Percentiles rank a stretch among this genome's conserved stretches.
Evolutionary conservation across 2,113 vertebrate genomes (phyloP).

Genomic region (Chiloscyllium plagiosum): DNA sequence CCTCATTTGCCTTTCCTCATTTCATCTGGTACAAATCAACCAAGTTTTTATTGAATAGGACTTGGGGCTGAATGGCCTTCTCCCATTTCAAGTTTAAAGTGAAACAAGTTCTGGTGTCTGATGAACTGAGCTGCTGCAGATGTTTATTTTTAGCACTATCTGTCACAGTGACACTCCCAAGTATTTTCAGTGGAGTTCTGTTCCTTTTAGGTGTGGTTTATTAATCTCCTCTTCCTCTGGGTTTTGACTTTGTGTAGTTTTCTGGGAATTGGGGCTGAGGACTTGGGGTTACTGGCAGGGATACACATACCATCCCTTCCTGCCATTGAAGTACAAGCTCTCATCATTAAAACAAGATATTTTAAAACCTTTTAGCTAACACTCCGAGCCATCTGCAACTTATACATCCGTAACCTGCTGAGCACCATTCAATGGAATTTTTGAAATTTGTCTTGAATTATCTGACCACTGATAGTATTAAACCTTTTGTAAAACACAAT

Average conservation of each 20-base stretch:
- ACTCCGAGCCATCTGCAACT: background rate
- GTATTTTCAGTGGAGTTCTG: background rate
- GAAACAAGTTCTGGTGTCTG: background rate
- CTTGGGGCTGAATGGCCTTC: background rate
- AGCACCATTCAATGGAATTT: background rate
- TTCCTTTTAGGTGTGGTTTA: conserved; percentile 3
- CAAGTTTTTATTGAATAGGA: background rate
- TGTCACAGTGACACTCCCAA: conserved; percentile 17
- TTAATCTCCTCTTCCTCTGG: background rate
- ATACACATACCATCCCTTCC: background rate
- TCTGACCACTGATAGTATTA: no score
- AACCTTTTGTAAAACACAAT: no score
- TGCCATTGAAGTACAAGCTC: background rate
- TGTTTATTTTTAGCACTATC: conserved; percentile 7
- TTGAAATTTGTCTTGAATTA: background rate
- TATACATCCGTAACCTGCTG: background rate
- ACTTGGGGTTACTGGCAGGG: background rate
- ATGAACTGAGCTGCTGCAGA: background rate
- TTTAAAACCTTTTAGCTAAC: background rate
- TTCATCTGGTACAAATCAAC: background rate
- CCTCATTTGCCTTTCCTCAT: background rate
- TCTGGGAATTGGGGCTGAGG: background rate
- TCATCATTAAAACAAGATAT: background rate
- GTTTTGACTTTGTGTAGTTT: background rate
- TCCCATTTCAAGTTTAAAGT: background rate